phyloP scores from a whole-genome alignment of 2,888 invertebrate genomes.

The Hydropsyche betteni region DNA sequence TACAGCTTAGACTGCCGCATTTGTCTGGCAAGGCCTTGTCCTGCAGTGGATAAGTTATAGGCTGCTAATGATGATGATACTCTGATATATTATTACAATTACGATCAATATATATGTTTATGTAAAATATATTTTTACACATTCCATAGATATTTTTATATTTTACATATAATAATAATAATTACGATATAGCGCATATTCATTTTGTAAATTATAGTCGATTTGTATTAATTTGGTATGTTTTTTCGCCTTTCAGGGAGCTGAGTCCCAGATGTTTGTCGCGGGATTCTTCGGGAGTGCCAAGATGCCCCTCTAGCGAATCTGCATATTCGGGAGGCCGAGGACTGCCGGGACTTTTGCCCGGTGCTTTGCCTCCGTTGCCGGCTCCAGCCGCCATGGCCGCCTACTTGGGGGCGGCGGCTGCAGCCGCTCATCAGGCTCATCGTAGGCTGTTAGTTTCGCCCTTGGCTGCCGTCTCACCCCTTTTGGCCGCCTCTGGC shows the following conservation, averaged over 20 bases:
- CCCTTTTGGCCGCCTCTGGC: slow-evolving; percentile 57
- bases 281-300: slow-evolving; percentile 79
- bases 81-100: too few relatives aligned
- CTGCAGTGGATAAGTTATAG: too few relatives aligned
- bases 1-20: too few relatives aligned
- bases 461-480: slow-evolving; percentile 77
- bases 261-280: slow-evolving; percentile 83
- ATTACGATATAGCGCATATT: background rate
- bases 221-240: slow-evolving; percentile 17
- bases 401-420: slow-evolving; percentile 79
- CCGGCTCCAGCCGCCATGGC: slow-evolving; percentile 77
- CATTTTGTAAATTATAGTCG: background rate
- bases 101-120: too few relatives aligned
- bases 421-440: slow-evolving; percentile 77
- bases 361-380: slow-evolving; percentile 63
- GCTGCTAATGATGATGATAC: too few relatives aligned
- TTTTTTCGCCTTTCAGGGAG: slow-evolving; percentile 74
- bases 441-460: slow-evolving; percentile 80
- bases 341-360: slow-evolving; percentile 63
- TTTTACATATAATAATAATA: background rate
- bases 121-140: too few relatives aligned
- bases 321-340: slow-evolving; percentile 75
- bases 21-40: too few relatives aligned
- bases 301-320: slow-evolving; percentile 80
- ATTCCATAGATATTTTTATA: too few relatives aligned